These are phyloP conservation scores for Trachelipus rathkii DNA, from an alignment of 1,140 invertebrate species.

Conservation along the genomic window DNA sequence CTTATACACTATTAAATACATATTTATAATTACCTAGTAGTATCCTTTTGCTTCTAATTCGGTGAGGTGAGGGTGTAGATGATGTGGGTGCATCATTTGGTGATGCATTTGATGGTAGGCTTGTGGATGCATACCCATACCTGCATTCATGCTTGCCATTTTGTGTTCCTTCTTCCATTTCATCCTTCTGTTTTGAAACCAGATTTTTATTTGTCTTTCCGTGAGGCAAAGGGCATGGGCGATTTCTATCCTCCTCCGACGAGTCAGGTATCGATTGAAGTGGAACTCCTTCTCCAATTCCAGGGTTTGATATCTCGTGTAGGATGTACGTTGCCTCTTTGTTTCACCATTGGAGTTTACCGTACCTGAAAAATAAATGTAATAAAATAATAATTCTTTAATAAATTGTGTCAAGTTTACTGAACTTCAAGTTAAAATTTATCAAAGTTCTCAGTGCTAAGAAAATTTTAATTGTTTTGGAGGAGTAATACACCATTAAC, in stretches of 20 bases:
- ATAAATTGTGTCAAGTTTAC: too few relatives aligned
- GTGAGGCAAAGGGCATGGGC: slow-evolving; percentile 71
- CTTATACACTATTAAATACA: too few relatives aligned
- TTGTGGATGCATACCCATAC: slow-evolving; percentile 47
- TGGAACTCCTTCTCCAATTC: slow-evolving; percentile 95
- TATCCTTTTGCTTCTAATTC: slow-evolving; percentile 45
- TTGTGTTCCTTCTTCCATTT: slow-evolving; percentile 99
- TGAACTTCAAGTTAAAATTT: too few relatives aligned
- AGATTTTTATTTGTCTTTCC: slow-evolving; percentile 90
- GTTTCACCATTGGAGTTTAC: slow-evolving; percentile 57
- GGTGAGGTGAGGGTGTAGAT: slow-evolving; percentile 44
- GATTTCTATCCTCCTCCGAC: slow-evolving; percentile 75
- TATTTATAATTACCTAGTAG: slow-evolving; percentile 35
- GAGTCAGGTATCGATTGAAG: slow-evolving; percentile 88
- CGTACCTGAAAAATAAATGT: slow-evolving; percentile 32
- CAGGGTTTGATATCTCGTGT: slow-evolving; percentile 92
- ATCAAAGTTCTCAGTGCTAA: too few relatives aligned
- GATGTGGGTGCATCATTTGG: slow-evolving; percentile 46
- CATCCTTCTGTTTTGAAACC: slow-evolving; percentile 97
- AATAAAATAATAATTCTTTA: neutral
- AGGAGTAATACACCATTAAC: too few relatives aligned
- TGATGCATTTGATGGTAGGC: slow-evolving; percentile 46
- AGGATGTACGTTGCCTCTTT: slow-evolving; percentile 88
- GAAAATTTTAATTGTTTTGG: too few relatives aligned
- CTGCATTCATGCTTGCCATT: slow-evolving; percentile 52